Evolutionary conservation across 1,140 invertebrate genomes (phyloP).

Genomic region (Pogonomyrmex californicus): DNA sequence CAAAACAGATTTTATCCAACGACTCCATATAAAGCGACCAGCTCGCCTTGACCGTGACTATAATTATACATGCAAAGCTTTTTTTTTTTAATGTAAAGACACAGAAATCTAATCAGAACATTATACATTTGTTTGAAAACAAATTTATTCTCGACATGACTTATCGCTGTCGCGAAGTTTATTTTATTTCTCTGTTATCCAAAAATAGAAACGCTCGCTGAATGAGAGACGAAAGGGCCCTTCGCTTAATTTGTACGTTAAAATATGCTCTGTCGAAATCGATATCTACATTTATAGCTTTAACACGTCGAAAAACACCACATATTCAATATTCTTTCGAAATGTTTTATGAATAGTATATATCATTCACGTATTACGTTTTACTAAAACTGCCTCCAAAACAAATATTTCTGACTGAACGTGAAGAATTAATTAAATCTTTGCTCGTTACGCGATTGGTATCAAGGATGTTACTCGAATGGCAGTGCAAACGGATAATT

Average conservation of each 20-base stretch:
- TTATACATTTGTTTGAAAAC: background rate
- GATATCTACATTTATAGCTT: background rate
- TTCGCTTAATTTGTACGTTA: slow-evolving; percentile 16
- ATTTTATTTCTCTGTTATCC: background rate
- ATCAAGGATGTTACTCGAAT: slow-evolving; percentile 12
- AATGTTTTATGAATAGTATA: background rate
- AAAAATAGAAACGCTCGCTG: background rate
- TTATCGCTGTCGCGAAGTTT: background rate
- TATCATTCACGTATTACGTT: background rate
- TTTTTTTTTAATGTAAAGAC: background rate
- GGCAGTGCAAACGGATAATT: background rate
- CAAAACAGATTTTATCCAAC: slow-evolving; percentile 13
- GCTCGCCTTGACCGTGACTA: background rate
- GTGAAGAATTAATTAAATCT: background rate
- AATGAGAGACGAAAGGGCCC: background rate
- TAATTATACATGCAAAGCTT: background rate
- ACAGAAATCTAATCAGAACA: background rate
- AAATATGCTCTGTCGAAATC: slow-evolving; percentile 29
- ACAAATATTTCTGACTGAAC: background rate
- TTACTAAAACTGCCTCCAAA: background rate
- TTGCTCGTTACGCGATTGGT: background rate
- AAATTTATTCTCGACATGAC: no score
- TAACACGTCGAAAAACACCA: no score
- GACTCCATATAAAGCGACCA: background rate
- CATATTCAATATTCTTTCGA: background rate